Evolutionary conservation across 2,113 vertebrate genomes (phyloP).

Genomic region (Brachyhypopomus occidentalis): DNA sequence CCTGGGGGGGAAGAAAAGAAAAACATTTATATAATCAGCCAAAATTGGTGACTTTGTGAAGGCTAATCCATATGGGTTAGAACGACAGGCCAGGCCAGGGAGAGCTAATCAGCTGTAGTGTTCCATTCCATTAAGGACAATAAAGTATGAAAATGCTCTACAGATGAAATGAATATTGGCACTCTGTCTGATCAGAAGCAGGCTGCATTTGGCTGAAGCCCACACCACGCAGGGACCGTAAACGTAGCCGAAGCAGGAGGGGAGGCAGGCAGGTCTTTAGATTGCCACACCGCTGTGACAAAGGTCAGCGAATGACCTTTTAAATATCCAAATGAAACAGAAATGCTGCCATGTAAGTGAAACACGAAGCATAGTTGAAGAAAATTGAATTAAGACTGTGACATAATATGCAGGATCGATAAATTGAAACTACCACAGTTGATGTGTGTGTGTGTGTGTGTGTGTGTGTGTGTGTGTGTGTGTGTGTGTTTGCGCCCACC

Average conservation of each 20-base stretch:
- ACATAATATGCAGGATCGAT: constrained; percentile 39
- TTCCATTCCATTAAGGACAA: constrained; percentile 56
- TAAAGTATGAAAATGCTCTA: constrained; percentile 46
- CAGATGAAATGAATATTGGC: constrained; percentile 47
- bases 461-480: neutral
- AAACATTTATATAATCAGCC: too few relatives aligned
- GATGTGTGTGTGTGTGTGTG: constrained; percentile 1
- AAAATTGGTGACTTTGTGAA: constrained; percentile 13
- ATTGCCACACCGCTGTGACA: constrained; percentile 47
- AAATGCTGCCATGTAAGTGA: constrained; percentile 29
- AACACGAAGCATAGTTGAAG: constrained; percentile 32
- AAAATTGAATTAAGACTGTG: constrained; percentile 35
- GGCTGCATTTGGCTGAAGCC: constrained; percentile 39
- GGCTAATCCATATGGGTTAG: constrained; percentile 54
- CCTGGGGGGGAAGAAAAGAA: neutral
- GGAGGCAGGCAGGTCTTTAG: constrained; percentile 33
- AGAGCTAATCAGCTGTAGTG: constrained; percentile 37
- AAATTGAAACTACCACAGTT: constrained; percentile 31
- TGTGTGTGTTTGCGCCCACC: neutral
- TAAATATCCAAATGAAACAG: constrained; percentile 44
- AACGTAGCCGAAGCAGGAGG: neutral
- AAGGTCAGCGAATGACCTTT: constrained; percentile 57
- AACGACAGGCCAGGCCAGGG: too few relatives aligned
- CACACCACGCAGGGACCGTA: constrained; percentile 22
- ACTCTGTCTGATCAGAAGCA: constrained; percentile 52